Percentiles rank a stretch among this genome's conserved stretches.
These are phyloP conservation scores for Ethmia dodecea DNA, from an alignment of 2,888 invertebrate genomes.

Conservation along the genomic window DNA sequence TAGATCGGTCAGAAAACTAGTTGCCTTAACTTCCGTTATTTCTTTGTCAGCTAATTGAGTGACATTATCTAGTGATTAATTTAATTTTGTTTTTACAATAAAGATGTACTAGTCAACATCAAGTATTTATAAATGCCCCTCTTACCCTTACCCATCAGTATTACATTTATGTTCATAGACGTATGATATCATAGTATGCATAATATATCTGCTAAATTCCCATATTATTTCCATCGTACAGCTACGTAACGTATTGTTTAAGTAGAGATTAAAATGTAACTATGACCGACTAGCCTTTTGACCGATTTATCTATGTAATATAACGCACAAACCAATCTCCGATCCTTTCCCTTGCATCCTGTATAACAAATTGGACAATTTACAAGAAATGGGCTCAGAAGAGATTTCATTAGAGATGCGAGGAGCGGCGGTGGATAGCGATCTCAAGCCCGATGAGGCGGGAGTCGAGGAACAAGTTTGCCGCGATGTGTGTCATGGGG, in stretches of 20 bases:
- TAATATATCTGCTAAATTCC: conserved; percentile 31
- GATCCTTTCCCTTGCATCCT: conserved; percentile 34
- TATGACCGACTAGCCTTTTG: conserved; percentile 70
- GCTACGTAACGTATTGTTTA: conserved; percentile 46
- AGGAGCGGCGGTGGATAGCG: conserved; percentile 26
- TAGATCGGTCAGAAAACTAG: conserved; percentile 69
- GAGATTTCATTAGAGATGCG: conserved; percentile 31
- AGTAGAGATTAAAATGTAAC: conserved; percentile 48
- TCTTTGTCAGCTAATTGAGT: conserved; percentile 58
- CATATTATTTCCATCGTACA: conserved; percentile 36
- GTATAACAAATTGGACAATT: conserved; percentile 14
- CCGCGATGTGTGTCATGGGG: conserved; percentile 68
- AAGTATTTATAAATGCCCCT: conserved; percentile 53
- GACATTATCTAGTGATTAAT: conserved; percentile 77
- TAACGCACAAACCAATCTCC: conserved; percentile 62
- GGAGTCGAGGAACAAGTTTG: conserved; percentile 55
- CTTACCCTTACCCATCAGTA: conserved; percentile 42
- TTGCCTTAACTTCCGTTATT: conserved; percentile 32
- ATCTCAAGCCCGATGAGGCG: conserved; percentile 35
- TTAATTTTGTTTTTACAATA: conserved; percentile 63
- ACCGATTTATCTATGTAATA: conserved; percentile 70
- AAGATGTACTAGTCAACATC: conserved; percentile 69
- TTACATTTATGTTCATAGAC: conserved; percentile 36
- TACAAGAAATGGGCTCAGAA: conserved; percentile 18
- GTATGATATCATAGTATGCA: conserved; percentile 34